Evolutionary conservation across 2,113 vertebrate genomes (phyloP).

Genomic region (Corythornis madagascariensis): DNA sequence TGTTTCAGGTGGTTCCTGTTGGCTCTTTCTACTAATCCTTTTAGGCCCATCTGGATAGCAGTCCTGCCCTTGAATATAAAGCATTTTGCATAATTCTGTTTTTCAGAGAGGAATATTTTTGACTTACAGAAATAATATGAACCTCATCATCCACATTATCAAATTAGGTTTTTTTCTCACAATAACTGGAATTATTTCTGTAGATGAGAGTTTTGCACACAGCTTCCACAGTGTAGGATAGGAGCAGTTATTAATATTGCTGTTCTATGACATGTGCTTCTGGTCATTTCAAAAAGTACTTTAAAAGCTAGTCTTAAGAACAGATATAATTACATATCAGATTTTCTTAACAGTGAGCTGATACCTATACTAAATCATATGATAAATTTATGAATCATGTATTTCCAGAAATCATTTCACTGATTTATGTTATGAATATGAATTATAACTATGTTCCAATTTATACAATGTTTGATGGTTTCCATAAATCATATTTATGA

Average conservation of each 20-base stretch:
- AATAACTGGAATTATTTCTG: not conserved
- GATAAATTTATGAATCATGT: constrained; percentile 2
- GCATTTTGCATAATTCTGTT: not conserved
- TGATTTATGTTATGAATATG: constrained; percentile 4
- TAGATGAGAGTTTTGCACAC: not conserved
- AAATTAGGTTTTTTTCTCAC: not conserved
- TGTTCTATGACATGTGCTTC: not conserved
- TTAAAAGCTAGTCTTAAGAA: not conserved
- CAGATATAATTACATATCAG: not conserved
- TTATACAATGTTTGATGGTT: constrained; percentile 29
- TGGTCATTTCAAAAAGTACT: not conserved
- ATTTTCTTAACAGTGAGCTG: not conserved
- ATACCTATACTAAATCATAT: not conserved
- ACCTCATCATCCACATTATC: not conserved
- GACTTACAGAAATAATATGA: not conserved
- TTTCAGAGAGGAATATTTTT: not conserved
- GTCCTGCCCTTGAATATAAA: not conserved
- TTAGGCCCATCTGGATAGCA: not conserved
- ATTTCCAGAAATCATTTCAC: constrained; percentile 13
- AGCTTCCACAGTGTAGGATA: not conserved
- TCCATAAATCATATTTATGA: constrained; percentile 20
- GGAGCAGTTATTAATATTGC: not conserved
- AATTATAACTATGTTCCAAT: constrained; percentile 19
- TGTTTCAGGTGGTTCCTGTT: not conserved
- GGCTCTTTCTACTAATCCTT: not conserved